Conservation (phyloP, 2,888 invertebrate genomes). For the Xestia rhomboidea region DNA sequence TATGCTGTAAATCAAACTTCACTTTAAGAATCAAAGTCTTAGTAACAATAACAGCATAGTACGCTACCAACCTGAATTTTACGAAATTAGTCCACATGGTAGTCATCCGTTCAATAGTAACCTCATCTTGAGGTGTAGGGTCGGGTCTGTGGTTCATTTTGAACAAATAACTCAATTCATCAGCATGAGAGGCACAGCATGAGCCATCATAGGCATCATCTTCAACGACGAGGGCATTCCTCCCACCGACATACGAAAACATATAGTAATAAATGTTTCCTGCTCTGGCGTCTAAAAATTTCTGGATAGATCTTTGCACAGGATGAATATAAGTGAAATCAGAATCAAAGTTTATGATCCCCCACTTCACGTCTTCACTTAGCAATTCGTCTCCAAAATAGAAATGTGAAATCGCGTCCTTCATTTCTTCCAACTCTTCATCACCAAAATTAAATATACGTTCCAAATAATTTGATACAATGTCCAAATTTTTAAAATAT, state of each 20-base stretch:
- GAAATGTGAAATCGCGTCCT: slow-evolving; percentile 68
- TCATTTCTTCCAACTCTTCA: slow-evolving; percentile 65
- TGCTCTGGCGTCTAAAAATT: slow-evolving; percentile 69
- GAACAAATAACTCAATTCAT: slow-evolving; percentile 80
- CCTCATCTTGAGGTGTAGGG: slow-evolving; percentile 70
- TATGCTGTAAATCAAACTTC: background rate
- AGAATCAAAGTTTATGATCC: slow-evolving; percentile 74
- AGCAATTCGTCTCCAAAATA: slow-evolving; percentile 76
- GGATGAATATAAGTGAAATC: slow-evolving; percentile 77
- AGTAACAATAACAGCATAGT: background rate
- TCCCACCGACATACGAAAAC: slow-evolving; percentile 71
- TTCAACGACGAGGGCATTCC: slow-evolving; percentile 59
- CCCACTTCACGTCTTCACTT: slow-evolving; percentile 56
- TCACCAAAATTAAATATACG: slow-evolving; percentile 63
- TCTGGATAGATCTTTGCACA: slow-evolving; percentile 71
- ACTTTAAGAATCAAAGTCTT: background rate
- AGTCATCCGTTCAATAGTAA: slow-evolving; percentile 78
- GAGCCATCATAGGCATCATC: slow-evolving; percentile 51
- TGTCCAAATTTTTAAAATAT: slow-evolving; percentile 63
- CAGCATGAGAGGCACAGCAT: slow-evolving; percentile 74
- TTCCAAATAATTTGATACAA: slow-evolving; percentile 61
- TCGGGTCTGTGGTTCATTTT: slow-evolving; percentile 55
- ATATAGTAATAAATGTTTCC: slow-evolving; percentile 76
- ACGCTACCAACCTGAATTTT: slow-evolving; percentile 77
- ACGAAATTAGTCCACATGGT: slow-evolving; percentile 84